Base-by-base conservation (phyloP, 92 coral and sea anemone species). In the Desmophyllum pertusum region DNA sequence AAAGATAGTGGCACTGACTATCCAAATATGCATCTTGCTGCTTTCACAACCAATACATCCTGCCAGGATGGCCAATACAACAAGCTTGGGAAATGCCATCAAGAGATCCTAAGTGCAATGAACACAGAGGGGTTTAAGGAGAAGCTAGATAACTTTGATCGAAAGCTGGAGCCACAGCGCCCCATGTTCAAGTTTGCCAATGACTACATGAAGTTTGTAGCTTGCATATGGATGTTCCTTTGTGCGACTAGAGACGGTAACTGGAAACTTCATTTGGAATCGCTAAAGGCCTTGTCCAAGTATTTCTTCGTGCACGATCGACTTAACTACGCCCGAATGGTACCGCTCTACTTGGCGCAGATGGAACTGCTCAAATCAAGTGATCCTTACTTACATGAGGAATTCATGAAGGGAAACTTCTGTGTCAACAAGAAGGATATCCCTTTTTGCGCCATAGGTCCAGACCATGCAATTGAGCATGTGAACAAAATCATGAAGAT, bases 271-370 rank as follows among this genome's bases (percentile, higher is more conserved):
- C 92, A 91, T 59, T 73, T 91, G n/a, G n/a, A n/a, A n/a, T n/a
- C n/a, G n/a, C n/a, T n/a, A n/a, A n/a, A n/a, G n/a, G n/a, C n/a
- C n/a, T n/a, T n/a, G n/a, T n/a, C n/a, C n/a, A n/a, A n/a, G n/a
- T 85, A 91, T 65, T 91, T 91, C 90, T 91, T 91, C 50, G 88
- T 88, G 0, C 94, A 91, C 66, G 91, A 87, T 53, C 57, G 93
- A 21, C 84, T 91, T 3, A 75, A 91, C 27, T 87, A 79, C 64
- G 86, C 89, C 0, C 21, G 91, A 39, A 50, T 91, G 79, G 87
- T 84, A 30, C 94, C 94, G 25, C 94, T 91, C 17, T 84, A 87
- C 76, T 55, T 84, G 42, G 84, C 91, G 19, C 84, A 91, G 70
- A 91, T 87, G 91, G 73, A 84, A 53, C 23, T 18, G 50, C 29